Conservation (phyloP, 2,888 invertebrate species). For the Tipula lateralis region DNA sequence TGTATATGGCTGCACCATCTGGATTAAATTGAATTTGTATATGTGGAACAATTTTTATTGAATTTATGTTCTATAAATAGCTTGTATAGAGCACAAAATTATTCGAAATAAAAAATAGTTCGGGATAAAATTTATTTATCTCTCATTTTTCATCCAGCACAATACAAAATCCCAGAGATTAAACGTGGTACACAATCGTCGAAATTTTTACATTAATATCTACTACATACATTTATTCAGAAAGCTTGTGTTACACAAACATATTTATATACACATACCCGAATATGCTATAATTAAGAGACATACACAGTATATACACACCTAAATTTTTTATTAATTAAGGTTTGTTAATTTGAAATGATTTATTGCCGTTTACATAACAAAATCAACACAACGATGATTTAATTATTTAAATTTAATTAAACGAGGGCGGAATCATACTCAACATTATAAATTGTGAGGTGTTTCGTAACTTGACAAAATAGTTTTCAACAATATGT, state of each 20-base stretch:
- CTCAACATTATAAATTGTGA: too few relatives aligned
- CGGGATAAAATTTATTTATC: neutral
- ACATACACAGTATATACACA: neutral
- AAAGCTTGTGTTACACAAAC: too few relatives aligned
- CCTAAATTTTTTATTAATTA: neutral
- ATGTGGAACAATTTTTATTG: neutral
- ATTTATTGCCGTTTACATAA: neutral
- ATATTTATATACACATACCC: neutral
- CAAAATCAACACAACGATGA: neutral
- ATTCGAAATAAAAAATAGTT: neutral
- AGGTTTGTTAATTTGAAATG: neutral
- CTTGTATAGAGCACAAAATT: neutral
- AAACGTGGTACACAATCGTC: too few relatives aligned
- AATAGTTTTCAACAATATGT: too few relatives aligned
- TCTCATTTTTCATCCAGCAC: neutral
- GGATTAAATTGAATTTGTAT: conserved; percentile 7
- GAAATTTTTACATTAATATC: neutral
- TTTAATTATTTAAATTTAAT: neutral
- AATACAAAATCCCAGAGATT: neutral
- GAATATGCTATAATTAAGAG: neutral
- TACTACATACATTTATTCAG: too few relatives aligned
- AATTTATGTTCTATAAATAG: neutral
- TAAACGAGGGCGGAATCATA: neutral
- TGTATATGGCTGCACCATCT: neutral
- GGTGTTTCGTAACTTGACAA: too few relatives aligned